Evolutionary conservation across 2,797 vertebrate species (phyloP).

Genomic region (Falco peregrinus): DNA sequence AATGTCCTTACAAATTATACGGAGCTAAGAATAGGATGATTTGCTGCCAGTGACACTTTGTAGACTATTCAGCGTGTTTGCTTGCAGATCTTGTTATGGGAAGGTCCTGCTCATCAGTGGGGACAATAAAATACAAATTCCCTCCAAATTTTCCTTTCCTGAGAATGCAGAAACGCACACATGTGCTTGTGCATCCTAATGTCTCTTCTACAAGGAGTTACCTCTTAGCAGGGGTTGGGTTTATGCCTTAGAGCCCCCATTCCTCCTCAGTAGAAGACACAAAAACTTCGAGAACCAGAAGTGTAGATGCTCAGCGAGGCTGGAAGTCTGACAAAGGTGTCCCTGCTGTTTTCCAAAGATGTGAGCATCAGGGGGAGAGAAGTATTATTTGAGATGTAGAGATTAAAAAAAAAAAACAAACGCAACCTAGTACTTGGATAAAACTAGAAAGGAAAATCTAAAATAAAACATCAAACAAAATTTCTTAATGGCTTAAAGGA

Average conservation of each 20-base stretch:
- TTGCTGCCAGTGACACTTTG: neutral
- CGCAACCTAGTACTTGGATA: neutral
- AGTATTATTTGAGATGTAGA: neutral
- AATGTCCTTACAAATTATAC: neutral
- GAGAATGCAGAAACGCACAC: too few relatives aligned
- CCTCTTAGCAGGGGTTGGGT: neutral
- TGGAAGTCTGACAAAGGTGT: neutral
- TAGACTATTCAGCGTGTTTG: neutral
- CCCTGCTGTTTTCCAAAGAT: neutral
- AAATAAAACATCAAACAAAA: neutral
- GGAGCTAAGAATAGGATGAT: neutral
- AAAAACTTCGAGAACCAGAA: neutral
- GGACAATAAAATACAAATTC: neutral
- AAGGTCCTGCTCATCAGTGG: neutral
- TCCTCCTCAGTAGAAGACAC: neutral
- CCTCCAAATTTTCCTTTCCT: neutral
- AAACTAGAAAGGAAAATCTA: neutral
- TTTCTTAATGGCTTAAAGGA: neutral
- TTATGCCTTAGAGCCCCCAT: neutral
- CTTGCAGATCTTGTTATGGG: neutral
- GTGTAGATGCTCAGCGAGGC: rapidly evolving
- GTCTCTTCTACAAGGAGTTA: neutral
- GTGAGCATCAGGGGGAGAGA: rapidly evolving
- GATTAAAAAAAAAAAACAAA: neutral
- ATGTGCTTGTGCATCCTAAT: rapidly evolving